Percentiles rank a stretch among this genome's conserved stretches.
These are phyloP conservation scores for Rhinogobio ventralis DNA, from an alignment of 2,797 vertebrate genomes.

Conservation along the genomic window DNA sequence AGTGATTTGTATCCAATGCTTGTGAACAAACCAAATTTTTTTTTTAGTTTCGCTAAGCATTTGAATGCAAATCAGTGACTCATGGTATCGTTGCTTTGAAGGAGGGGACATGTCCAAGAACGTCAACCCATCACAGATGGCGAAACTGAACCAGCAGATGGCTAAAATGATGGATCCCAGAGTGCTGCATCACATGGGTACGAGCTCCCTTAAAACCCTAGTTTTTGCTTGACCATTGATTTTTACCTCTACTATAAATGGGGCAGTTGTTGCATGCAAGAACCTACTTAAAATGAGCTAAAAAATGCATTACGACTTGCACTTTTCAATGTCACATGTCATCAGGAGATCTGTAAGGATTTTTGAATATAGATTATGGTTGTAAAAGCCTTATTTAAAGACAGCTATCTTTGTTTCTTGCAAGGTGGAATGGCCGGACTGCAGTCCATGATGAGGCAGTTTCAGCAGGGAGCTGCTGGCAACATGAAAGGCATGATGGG, in stretches of 20 bases:
- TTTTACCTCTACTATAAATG: not conserved
- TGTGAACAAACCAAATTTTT: not conserved
- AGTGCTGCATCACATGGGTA: conserved; percentile 99
- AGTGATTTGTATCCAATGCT: not conserved
- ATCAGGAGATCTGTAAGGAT: not conserved
- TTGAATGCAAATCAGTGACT: conserved; percentile 14
- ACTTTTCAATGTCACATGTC: not conserved
- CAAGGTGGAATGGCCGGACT: conserved; percentile 96
- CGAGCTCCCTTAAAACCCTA: conserved; percentile 34
- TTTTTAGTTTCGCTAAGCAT: not conserved
- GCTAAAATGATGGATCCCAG: conserved; percentile 99
- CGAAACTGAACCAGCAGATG: conserved; percentile 99
- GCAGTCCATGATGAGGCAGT: conserved; percentile 99
- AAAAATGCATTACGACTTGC: not conserved
- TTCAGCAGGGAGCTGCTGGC: conserved; percentile 97
- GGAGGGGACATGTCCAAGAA: conserved; percentile 99
- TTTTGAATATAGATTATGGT: not conserved
- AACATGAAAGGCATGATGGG: conserved; percentile 99
- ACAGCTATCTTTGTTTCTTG: not conserved
- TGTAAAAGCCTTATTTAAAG: not conserved
- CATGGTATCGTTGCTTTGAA: conserved; percentile 63
- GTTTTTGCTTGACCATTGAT: not conserved
- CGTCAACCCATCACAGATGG: conserved; percentile 97
- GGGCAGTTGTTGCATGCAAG: not conserved
- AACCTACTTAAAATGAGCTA: not conserved